Evolutionary conservation across 2,113 vertebrate species (phyloP).

Genomic region (Orthonyx spaldingii): DNA sequence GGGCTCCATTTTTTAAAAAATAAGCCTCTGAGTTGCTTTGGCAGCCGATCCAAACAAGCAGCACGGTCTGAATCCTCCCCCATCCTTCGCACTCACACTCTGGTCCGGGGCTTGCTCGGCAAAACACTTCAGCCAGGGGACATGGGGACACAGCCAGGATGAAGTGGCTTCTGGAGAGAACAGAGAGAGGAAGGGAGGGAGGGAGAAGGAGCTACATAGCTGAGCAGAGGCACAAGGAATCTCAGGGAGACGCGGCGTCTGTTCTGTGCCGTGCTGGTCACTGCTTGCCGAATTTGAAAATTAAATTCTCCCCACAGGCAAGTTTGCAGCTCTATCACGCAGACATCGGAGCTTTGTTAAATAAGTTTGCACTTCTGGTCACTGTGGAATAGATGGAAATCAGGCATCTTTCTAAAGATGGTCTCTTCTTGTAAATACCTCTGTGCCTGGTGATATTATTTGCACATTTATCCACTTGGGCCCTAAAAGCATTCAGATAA

Average conservation of each 20-base stretch:
- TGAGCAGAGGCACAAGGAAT: neutral
- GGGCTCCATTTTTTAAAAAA: conserved; percentile 59
- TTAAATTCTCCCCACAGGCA: neutral
- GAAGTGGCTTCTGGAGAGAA: neutral
- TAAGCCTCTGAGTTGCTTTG: neutral
- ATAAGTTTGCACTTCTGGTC: neutral
- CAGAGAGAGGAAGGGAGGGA: neutral
- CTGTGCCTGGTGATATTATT: neutral
- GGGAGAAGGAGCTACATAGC: accelerated
- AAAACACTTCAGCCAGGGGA: neutral
- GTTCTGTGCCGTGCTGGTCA: neutral
- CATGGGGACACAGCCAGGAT: neutral
- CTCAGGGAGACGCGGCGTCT: neutral
- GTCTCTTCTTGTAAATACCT: neutral
- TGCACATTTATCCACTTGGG: conserved; percentile 34
- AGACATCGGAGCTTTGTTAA: neutral
- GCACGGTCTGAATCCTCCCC: neutral
- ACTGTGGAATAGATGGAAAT: neutral
- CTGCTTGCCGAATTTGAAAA: neutral
- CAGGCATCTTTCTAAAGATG: neutral
- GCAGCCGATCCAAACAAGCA: neutral
- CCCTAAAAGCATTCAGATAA: conserved; percentile 44
- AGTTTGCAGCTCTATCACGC: neutral
- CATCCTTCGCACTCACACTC: neutral
- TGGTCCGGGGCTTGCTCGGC: neutral